phyloP scores from a whole-genome alignment of 2,113 vertebrate species.

The Ammodramus savannarum region DNA sequence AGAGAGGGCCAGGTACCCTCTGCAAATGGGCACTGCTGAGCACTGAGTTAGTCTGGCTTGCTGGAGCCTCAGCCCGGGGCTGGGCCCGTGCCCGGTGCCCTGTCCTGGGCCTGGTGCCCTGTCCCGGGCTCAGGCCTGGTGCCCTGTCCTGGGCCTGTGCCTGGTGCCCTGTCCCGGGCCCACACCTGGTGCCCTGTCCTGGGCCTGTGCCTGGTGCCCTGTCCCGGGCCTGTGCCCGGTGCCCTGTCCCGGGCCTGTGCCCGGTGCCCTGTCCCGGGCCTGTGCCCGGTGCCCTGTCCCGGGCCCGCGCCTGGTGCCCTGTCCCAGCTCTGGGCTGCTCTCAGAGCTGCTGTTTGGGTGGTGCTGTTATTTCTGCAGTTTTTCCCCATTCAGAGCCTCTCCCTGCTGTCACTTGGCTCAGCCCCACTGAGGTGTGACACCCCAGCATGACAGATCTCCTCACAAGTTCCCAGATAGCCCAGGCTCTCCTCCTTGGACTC shows the following conservation, averaged over 20 bases:
- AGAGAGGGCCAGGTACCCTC: rapidly evolving
- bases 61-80: not conserved
- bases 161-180: too few relatives aligned
- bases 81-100: rapidly evolving
- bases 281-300: too few relatives aligned
- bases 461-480: not conserved
- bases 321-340: not conserved
- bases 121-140: too few relatives aligned
- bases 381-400: not conserved
- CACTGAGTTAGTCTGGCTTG: not conserved
- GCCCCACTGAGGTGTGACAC: not conserved
- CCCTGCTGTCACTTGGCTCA: not conserved
- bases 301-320: too few relatives aligned
- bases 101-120: too few relatives aligned
- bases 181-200: too few relatives aligned
- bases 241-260: too few relatives aligned
- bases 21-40: not conserved
- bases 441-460: not conserved
- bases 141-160: too few relatives aligned
- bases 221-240: rapidly evolving
- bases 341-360: not conserved
- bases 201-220: too few relatives aligned
- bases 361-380: not conserved
- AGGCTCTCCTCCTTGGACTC: not conserved
- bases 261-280: too few relatives aligned